Conservation (phyloP, 2,888 invertebrate species). For the Formica aserva region DNA sequence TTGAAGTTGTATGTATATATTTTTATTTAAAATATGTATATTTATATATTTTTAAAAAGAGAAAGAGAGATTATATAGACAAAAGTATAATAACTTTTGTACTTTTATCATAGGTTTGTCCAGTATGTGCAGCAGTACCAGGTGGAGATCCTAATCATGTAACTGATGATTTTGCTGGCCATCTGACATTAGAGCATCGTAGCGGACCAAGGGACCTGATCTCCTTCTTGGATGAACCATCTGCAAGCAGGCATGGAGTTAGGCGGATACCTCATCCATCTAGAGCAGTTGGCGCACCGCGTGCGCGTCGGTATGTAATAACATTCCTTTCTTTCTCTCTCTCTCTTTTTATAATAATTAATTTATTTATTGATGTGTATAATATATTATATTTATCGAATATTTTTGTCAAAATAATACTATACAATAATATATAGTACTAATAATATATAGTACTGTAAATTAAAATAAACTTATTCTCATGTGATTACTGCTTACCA, state of each 20-base stretch:
- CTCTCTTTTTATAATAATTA: background rate
- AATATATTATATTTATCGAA: constrained; percentile 2
- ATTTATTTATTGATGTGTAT: constrained; percentile 5
- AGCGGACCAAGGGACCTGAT: constrained; percentile 96
- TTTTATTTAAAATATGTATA: background rate
- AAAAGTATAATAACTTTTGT: background rate
- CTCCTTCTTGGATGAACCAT: constrained; percentile 96
- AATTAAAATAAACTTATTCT: constrained; percentile 3
- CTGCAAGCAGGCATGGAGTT: constrained; percentile 91
- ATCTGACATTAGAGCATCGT: constrained; percentile 97
- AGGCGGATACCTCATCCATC: constrained; percentile 93
- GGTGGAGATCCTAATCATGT: constrained; percentile 99
- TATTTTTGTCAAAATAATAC: background rate
- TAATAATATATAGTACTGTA: background rate
- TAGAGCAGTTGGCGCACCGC: constrained; percentile 91
- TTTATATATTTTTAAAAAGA: background rate
- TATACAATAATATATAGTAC: background rate
- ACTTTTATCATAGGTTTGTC: constrained; percentile 92
- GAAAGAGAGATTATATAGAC: background rate
- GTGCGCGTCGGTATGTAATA: constrained; percentile 89
- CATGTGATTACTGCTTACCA: background rate
- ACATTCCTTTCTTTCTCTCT: background rate
- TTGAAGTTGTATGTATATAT: constrained; percentile 91
- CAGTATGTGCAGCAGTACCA: constrained; percentile 98
- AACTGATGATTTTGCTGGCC: constrained; percentile 98